A percentile compares a stretch with the other conserved stretches of the same genome.
phyloP scores from a whole-genome alignment of 2,113 vertebrate genomes.

The Phrynosoma platyrhinos region DNA sequence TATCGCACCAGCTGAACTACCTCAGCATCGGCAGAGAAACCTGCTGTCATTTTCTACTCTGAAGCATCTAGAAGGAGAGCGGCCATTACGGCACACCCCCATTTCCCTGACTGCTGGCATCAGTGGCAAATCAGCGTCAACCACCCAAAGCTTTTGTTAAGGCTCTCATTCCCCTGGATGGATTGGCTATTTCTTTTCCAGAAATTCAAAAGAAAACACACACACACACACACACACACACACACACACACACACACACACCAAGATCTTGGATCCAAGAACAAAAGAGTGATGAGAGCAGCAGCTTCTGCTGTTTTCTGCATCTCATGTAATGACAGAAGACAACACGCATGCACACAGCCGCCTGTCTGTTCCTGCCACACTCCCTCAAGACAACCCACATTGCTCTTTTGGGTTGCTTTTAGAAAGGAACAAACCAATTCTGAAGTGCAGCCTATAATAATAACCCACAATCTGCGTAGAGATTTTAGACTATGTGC shows the following conservation, averaged over 20 bases:
- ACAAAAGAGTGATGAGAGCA: conserved; percentile 69
- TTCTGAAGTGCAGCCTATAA: conserved; percentile 35
- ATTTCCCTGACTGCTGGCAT: conserved; percentile 43
- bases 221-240: no score
- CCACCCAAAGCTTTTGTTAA: not conserved
- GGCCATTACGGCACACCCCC: conserved; percentile 40
- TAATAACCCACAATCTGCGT: conserved; percentile 36
- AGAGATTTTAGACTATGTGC: conserved; percentile 16
- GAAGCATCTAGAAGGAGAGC: conserved; percentile 22
- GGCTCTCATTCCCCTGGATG: conserved; percentile 11
- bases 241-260: not conserved
- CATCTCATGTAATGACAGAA: conserved; percentile 56
- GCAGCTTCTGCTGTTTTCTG: conserved; percentile 19
- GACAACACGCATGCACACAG: conserved; percentile 24
- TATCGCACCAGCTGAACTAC: conserved; percentile 34
- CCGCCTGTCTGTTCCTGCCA: not conserved
- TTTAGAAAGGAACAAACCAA: conserved; percentile 56
- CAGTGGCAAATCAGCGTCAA: conserved; percentile 44
- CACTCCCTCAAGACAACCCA: conserved; percentile 43
- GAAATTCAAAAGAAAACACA: not conserved
- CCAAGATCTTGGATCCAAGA: conserved; percentile 55
- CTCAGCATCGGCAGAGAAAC: not conserved
- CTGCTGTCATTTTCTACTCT: conserved; percentile 43
- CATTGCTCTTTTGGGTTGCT: conserved; percentile 43
- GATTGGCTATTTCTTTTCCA: conserved; percentile 46